Evolutionary conservation across 2,888 invertebrate genomes (phyloP).

Genomic region (Arrhopalites spinosus): DNA sequence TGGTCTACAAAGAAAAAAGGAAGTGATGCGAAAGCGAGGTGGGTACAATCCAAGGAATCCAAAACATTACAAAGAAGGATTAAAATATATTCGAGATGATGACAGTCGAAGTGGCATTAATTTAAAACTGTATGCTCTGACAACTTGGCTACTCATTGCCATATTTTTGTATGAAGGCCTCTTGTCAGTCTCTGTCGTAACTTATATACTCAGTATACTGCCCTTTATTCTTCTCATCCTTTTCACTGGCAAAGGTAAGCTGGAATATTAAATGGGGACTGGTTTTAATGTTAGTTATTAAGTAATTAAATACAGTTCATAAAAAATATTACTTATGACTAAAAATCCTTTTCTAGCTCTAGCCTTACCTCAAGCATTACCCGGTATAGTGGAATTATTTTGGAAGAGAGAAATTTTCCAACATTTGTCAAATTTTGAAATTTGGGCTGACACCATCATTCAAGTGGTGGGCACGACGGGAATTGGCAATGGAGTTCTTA

Average conservation of each 20-base stretch:
- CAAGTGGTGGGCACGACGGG: conserved; percentile 49
- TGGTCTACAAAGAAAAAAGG: conserved; percentile 36
- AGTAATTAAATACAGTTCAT: conserved; percentile 24
- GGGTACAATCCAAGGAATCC: conserved; percentile 11
- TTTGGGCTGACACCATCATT: conserved; percentile 48
- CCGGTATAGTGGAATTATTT: conserved; percentile 2
- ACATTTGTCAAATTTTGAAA: conserved; percentile 29
- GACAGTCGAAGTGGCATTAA: conserved; percentile 33
- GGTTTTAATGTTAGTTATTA: too few relatives aligned
- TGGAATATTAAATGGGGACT: background rate
- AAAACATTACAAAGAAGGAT: conserved; percentile 4
- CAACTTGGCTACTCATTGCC: conserved; percentile 43
- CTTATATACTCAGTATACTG: conserved; percentile 41
- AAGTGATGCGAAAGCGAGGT: conserved; percentile 17
- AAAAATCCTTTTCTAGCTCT: background rate
- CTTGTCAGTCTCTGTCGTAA: conserved; percentile 42
- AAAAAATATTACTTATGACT: background rate
- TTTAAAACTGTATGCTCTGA: conserved; percentile 36
- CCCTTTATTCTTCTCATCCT: conserved; percentile 43
- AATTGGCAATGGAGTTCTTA: conserved; percentile 48
- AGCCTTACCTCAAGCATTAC: conserved; percentile 3
- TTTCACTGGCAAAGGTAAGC: conserved; percentile 38
- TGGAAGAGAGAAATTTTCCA: background rate
- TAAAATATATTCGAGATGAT: background rate
- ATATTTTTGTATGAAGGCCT: conserved; percentile 48